phyloP scores from a whole-genome alignment of 2,888 invertebrate genomes.

The Byasa hedistus region DNA sequence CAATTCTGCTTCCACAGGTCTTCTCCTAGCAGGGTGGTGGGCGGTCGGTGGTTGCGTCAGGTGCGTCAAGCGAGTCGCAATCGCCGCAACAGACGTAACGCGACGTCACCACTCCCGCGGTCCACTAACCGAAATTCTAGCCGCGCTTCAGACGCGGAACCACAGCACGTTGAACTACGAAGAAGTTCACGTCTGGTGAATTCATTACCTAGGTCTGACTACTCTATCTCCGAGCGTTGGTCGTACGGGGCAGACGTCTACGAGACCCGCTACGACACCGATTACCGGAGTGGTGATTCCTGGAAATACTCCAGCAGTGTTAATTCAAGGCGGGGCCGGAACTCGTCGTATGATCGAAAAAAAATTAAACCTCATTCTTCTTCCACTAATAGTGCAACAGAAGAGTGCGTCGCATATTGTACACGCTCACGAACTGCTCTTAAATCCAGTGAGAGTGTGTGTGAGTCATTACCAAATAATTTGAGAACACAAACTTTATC shows the following conservation, averaged over 20 bases:
- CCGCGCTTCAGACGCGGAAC: slow-evolving; percentile 64
- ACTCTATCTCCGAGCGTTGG: slow-evolving; percentile 81
- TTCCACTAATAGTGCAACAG: slow-evolving; percentile 50
- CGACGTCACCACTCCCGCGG: slow-evolving; percentile 65
- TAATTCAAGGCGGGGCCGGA: slow-evolving; percentile 59
- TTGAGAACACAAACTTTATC: slow-evolving; percentile 48
- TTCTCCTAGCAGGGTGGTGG: slow-evolving; percentile 80
- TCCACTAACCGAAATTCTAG: slow-evolving; percentile 59
- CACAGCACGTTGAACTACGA: slow-evolving; percentile 62
- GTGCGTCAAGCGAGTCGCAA: slow-evolving; percentile 70
- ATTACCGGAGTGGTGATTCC: slow-evolving; percentile 62
- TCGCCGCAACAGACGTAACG: slow-evolving; percentile 65
- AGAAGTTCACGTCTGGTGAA: slow-evolving; percentile 76
- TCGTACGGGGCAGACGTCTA: slow-evolving; percentile 78
- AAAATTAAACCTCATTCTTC: slow-evolving; percentile 57
- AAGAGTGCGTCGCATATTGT: slow-evolving; percentile 72
- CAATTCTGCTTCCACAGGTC: slow-evolving; percentile 58
- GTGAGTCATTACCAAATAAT: slow-evolving; percentile 57
- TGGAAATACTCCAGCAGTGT: slow-evolving; percentile 47
- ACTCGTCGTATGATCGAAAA: slow-evolving; percentile 71
- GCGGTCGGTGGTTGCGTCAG: slow-evolving; percentile 78
- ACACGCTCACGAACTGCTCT: slow-evolving; percentile 76
- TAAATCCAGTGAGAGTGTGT: slow-evolving; percentile 67
- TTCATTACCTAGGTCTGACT: slow-evolving; percentile 71
- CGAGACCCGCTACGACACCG: slow-evolving; percentile 71